phyloP scores from a whole-genome alignment of 1,140 invertebrate species.

The Cydia fagiglandana region DNA sequence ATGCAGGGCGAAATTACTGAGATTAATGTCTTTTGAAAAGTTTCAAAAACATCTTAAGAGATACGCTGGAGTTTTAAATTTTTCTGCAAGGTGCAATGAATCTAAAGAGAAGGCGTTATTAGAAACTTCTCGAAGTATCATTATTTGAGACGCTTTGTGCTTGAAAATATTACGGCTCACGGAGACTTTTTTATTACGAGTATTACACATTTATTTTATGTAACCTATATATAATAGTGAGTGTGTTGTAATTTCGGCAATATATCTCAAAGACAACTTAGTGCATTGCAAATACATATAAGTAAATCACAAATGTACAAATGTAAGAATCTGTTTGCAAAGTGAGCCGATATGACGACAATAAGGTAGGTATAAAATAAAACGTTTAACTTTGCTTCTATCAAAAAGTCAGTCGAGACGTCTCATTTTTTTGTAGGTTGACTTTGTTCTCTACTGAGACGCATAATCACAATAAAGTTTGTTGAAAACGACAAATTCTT shows the following conservation, averaged over 20 bases:
- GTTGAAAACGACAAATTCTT: neutral
- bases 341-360: constrained; percentile 33
- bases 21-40: constrained; percentile 62
- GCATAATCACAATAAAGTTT: constrained; percentile 39
- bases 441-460: constrained; percentile 36
- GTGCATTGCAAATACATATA: too few species aligned
- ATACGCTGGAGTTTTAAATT: constrained; percentile 51
- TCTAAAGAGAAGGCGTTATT: constrained; percentile 59
- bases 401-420: constrained; percentile 43
- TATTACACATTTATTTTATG: neutral
- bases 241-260: too few species aligned
- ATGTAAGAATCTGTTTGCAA: constrained; percentile 26
- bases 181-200: neutral
- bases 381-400: constrained; percentile 35
- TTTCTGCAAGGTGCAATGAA: constrained; percentile 64
- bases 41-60: constrained; percentile 57
- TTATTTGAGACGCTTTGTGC: constrained; percentile 43
- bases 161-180: constrained; percentile 27
- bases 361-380: too few species aligned
- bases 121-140: constrained; percentile 56
- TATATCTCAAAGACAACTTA: too few species aligned
- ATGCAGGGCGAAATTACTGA: constrained; percentile 49
- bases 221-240: too few species aligned
- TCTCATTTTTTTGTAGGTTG: constrained; percentile 33
- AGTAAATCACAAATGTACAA: too few species aligned